phyloP scores from a whole-genome alignment of 2,888 invertebrate species.

The Oscheius sp. region DNA sequence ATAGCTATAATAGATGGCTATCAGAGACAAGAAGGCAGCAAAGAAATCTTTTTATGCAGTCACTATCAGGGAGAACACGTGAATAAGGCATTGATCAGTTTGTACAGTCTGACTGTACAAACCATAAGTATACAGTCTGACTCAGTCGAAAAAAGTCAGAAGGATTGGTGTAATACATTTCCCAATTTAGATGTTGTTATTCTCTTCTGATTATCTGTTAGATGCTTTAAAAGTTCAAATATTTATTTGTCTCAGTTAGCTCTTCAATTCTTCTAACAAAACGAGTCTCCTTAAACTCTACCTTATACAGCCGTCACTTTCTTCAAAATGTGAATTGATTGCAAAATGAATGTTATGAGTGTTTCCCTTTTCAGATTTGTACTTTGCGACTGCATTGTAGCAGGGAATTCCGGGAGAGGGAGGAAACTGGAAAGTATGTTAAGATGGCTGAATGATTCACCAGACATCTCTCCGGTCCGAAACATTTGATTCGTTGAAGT shows the following conservation, averaged over 20 bases:
- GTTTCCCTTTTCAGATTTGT: neutral
- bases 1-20: neutral
- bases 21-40: neutral
- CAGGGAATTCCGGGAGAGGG: conserved; percentile 4
- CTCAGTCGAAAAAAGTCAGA: too few species aligned
- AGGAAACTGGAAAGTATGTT: conserved; percentile 20
- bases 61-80: conserved; percentile 11
- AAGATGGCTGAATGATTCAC: neutral
- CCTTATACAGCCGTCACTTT: conserved; percentile 18
- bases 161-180: too few species aligned
- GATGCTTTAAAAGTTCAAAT: too few species aligned
- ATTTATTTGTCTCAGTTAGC: too few species aligned
- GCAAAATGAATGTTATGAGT: conserved; percentile 3
- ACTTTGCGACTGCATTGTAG: conserved; percentile 8
- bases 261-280: too few species aligned
- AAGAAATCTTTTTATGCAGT: neutral
- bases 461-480: conserved; percentile 25
- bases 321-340: neutral
- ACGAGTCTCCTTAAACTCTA: too few species aligned
- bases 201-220: too few species aligned
- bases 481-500: conserved; percentile 8
- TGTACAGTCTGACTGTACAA: neutral
- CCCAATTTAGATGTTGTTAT: too few species aligned
- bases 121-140: too few species aligned
- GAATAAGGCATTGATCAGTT: neutral